Conservation (phyloP, 2,888 invertebrate species). For the Lissonota sp. region DNA sequence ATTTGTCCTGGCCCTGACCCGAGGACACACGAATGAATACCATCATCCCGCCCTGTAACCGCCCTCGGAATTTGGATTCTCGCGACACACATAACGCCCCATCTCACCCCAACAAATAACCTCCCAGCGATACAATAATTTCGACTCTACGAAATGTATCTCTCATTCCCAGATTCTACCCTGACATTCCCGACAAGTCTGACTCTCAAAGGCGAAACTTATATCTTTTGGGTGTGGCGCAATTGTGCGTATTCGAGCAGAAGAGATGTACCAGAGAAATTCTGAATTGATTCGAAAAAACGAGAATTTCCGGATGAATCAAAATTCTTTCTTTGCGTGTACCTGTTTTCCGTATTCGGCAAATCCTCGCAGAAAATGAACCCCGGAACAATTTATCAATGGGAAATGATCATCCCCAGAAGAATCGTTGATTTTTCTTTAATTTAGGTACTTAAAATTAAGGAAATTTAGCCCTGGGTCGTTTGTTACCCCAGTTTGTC, state of each 20-base stretch:
- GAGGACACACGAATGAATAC: constrained; percentile 69
- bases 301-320: not conserved
- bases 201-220: constrained; percentile 70
- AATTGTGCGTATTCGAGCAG: too few species aligned
- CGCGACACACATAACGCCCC: constrained; percentile 72
- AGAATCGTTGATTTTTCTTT: too few species aligned
- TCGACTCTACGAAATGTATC: constrained; percentile 60
- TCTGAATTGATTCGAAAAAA: not conserved
- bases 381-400: too few species aligned
- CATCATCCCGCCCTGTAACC: constrained; percentile 68
- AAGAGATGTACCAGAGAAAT: too few species aligned
- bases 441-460: too few species aligned
- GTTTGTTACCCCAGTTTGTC: too few species aligned
- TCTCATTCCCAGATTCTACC: constrained; percentile 29
- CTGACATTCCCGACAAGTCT: constrained; percentile 52
- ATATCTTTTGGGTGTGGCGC: constrained; percentile 73
- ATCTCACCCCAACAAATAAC: constrained; percentile 57
- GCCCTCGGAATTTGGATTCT: constrained; percentile 72
- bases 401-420: too few species aligned
- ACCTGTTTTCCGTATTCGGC: too few species aligned
- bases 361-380: too few species aligned
- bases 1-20: constrained; percentile 73
- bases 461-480: too few species aligned
- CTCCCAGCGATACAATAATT: constrained; percentile 70
- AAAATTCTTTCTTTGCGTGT: too few species aligned